phyloP scores from a whole-genome alignment of 2,113 vertebrate genomes.

The Ursus arctos region DNA sequence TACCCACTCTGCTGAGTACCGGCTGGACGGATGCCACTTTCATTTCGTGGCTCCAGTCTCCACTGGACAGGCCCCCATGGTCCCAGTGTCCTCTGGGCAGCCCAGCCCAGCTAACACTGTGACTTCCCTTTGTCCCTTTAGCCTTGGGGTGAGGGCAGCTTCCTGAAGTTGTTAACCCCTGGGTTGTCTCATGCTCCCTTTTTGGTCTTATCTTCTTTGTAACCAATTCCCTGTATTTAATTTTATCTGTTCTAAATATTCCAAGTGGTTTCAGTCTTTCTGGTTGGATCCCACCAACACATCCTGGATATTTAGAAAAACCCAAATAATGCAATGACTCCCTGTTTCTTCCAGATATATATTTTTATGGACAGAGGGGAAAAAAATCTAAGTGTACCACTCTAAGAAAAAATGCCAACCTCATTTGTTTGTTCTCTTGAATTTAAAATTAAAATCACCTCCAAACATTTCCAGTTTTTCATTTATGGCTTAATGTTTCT shows the following conservation, averaged over 20 bases:
- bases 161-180: background rate
- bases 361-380: background rate
- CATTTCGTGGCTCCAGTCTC: background rate
- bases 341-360: background rate
- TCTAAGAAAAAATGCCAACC: background rate
- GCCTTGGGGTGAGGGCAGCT: background rate
- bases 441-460: constrained; percentile 29
- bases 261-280: background rate
- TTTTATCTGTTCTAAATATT: background rate
- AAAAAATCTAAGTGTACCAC: background rate
- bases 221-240: background rate
- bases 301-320: constrained; percentile 5
- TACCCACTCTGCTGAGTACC: background rate
- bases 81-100: background rate
- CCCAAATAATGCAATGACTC: background rate
- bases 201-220: background rate
- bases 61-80: no score
- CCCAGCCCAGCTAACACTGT: background rate
- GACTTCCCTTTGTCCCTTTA: background rate
- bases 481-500: background rate
- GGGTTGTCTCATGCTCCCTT: background rate
- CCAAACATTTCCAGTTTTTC: background rate
- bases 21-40: background rate
- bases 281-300: background rate
- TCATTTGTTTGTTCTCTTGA: constrained; percentile 30